Percentiles rank a stretch among this genome's conserved stretches.
Conservation (phyloP, 2,797 vertebrate genomes). For the Pantherophis vulpinus region DNA sequence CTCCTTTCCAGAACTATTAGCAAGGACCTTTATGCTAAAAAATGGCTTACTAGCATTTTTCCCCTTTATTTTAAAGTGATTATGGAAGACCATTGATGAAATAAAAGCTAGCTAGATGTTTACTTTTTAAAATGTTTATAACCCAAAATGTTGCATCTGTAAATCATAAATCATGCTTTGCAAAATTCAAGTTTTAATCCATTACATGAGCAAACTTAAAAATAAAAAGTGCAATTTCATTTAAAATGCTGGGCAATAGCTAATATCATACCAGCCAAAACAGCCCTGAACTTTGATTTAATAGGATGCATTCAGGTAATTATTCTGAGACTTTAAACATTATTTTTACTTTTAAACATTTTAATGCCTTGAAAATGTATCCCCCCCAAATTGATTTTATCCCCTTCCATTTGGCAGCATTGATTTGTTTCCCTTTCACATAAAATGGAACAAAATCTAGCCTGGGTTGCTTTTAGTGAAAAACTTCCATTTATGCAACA, state of each 20-base stretch:
- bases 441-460: constrained; percentile 43
- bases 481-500: constrained; percentile 40
- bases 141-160: constrained; percentile 42
- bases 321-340: constrained; percentile 47
- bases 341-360: constrained; percentile 46
- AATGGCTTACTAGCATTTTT: constrained; percentile 9
- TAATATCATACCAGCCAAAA: constrained; percentile 48
- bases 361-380: constrained; percentile 50
- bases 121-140: constrained; percentile 43
- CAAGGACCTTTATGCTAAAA: constrained; percentile 30
- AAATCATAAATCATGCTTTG: constrained; percentile 49
- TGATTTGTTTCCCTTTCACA: constrained; percentile 56
- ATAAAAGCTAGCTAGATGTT: constrained; percentile 20
- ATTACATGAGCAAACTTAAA: constrained; percentile 54
- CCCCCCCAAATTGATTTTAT: constrained; percentile 53
- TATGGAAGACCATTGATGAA: constrained; percentile 30
- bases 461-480: constrained; percentile 51
- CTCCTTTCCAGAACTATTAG: constrained; percentile 8
- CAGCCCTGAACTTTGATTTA: constrained; percentile 50
- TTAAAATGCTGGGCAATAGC: constrained; percentile 26
- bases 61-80: constrained; percentile 15
- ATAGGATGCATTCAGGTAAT: constrained; percentile 55
- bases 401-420: constrained; percentile 45
- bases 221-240: constrained; percentile 39
- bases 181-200: constrained; percentile 42